A percentile compares a stretch with the other conserved stretches of the same genome.
phyloP scores from a whole-genome alignment of 37 sponge, comb jelly and placozoan species.

The Agelas oroides region DNA sequence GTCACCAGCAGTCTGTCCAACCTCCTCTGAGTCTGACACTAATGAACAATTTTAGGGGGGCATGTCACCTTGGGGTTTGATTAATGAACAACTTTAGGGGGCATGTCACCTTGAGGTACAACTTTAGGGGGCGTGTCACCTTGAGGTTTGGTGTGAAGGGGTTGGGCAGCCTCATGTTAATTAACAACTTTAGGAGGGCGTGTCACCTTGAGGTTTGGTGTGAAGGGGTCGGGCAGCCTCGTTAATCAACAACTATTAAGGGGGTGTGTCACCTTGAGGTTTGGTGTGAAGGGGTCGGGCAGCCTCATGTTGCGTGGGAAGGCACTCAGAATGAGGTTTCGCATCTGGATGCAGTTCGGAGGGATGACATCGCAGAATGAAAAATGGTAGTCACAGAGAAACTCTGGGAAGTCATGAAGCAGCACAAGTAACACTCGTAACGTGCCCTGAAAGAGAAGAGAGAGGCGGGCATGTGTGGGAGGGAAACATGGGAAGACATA shows the following conservation, averaged over 20 bases:
- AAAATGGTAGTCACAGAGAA: slow-evolving; percentile 99
- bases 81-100: slow-evolving; percentile 90
- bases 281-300: slow-evolving; percentile 99
- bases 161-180: too few relatives aligned
- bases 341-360: slow-evolving; percentile 99
- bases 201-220: slow-evolving; percentile 95
- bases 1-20: too few relatives aligned
- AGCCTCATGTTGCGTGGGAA: slow-evolving; percentile 99
- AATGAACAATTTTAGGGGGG: too few relatives aligned
- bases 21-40: too few relatives aligned
- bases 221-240: slow-evolving; percentile 99
- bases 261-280: slow-evolving; percentile 84
- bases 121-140: slow-evolving; percentile 44
- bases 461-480: background rate
- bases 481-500: too few relatives aligned
- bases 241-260: slow-evolving; percentile 84
- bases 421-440: slow-evolving; percentile 96
- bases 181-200: background rate
- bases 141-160: slow-evolving; percentile 99
- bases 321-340: slow-evolving; percentile 98
- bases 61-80: slow-evolving; percentile 92
- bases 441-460: slow-evolving; percentile 74
- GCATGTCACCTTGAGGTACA: too few relatives aligned
- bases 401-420: slow-evolving; percentile 99
- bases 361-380: slow-evolving; percentile 99